phyloP scores from a whole-genome alignment of 37 sponge, comb jelly and placozoan species.

The Beroe forskalii region DNA sequence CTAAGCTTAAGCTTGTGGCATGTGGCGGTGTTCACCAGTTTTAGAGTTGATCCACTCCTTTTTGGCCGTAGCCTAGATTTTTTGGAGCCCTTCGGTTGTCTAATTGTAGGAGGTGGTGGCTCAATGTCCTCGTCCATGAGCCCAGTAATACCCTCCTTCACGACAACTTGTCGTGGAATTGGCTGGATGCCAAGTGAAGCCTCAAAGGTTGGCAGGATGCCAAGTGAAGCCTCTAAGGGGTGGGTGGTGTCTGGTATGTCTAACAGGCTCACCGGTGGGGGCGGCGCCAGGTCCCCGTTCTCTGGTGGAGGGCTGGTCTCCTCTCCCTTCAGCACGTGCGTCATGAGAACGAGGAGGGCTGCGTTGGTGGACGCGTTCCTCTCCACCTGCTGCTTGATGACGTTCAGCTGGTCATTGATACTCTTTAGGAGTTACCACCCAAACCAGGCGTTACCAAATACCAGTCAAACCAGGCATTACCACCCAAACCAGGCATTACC shows the following conservation, averaged over 20 bases:
- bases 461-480: no score
- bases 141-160: background rate
- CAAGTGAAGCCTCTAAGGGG: no score
- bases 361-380: constrained; percentile 44
- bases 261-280: background rate
- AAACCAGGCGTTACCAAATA: no score
- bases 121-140: background rate
- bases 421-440: no score
- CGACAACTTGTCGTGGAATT: background rate
- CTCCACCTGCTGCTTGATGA: background rate
- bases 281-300: background rate
- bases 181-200: no score
- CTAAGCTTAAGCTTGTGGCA: no score
- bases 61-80: background rate
- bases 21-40: background rate
- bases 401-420: constrained; percentile 55
- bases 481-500: no score
- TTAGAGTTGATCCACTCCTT: background rate
- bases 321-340: constrained; percentile 44
- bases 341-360: constrained; percentile 36
- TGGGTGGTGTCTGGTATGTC: no score
- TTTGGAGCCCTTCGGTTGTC: background rate
- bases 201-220: no score
- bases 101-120: background rate
- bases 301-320: background rate